Base-by-base conservation (phyloP, 2,113 vertebrate species). In the Pelmatolapia mariae region DNA sequence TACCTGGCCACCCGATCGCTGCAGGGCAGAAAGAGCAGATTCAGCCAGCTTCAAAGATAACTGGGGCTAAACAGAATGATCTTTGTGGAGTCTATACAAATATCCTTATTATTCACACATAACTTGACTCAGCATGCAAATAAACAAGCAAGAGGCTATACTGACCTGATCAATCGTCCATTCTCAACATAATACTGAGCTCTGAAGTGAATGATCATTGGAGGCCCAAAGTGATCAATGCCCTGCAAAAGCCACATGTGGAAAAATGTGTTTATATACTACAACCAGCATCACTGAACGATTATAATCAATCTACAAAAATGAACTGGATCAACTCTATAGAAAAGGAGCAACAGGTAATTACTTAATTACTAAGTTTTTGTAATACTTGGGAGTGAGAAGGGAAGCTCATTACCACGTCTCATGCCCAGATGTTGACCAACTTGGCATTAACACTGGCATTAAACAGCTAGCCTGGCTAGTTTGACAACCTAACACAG, bases 141-240 rank as follows among this genome's bases (percentile, higher is more conserved):
- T 24, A 54, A 50, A 71, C 6, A 52, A 31, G 9, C 13, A 18
- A 45, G 43, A 11, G 4, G 10, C 47, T 83, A 36, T 1, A 85
- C 93, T 94, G 90, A 97, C 99, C 98, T 99, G 95, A 99, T 99
- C 86, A 99, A 90, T 73, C 97, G 95, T 43, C 99, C 99, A 11
- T 99, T 99, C 93, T 99, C 99, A 86, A 99, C 99, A 3, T 99
- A 99, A 95, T 99, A 99, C 95, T 99, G 98, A 89, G 98, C 99
- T 88, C 98, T 97, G 94, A 99, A 99, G 95, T 99, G 99, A 90
- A 99, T 98, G 91, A 99, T 99, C 98, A 99, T 99, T 0, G 99
- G 99, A 6, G 99, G 99, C 3, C 99, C 99, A 87, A 99, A 99
- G 89, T 99, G 98, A 94, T 99, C 99, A 43, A 99, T 99, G 8